Conservation (phyloP, 2,888 invertebrate genomes). For the Camptogramma bilineatum region DNA sequence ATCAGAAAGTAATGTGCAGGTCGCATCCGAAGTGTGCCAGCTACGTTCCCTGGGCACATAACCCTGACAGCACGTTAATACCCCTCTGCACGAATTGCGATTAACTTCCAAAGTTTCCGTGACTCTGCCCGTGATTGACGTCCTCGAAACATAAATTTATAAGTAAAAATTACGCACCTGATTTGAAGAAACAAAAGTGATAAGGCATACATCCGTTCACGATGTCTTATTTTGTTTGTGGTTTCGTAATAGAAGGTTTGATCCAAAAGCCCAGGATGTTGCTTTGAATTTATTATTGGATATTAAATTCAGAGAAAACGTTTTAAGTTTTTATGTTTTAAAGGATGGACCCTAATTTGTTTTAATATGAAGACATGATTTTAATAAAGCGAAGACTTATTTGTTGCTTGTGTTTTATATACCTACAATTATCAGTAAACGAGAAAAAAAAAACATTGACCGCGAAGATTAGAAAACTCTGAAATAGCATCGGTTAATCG, state of each 20-base stretch:
- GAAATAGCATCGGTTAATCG: too few relatives aligned
- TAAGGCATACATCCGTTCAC: conserved; percentile 13
- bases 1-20: background rate
- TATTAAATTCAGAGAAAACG: conserved; percentile 10
- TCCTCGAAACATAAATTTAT: conserved; percentile 40
- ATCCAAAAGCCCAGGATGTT: conserved; percentile 11
- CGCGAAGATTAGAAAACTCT: background rate
- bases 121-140: conserved; percentile 37
- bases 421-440: background rate
- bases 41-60: conserved; percentile 26
- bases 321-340: conserved; percentile 2
- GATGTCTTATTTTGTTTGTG: conserved; percentile 14
- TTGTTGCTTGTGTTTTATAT: background rate
- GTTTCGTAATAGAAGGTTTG: conserved; percentile 16
- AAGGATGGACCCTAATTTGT: conserved; percentile 9
- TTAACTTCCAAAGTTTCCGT: conserved; percentile 36
- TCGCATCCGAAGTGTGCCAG: conserved; percentile 14
- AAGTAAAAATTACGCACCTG: conserved; percentile 12
- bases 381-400: background rate
- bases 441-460: background rate
- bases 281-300: conserved; percentile 13
- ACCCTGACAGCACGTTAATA: conserved; percentile 59
- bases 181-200: conserved; percentile 13
- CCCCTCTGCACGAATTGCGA: conserved; percentile 53
- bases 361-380: conserved; percentile 6